A percentile compares a stretch with the other conserved stretches of the same genome.
phyloP scores from a whole-genome alignment of 1,140 invertebrate species.

The Trichoplusia ni region DNA sequence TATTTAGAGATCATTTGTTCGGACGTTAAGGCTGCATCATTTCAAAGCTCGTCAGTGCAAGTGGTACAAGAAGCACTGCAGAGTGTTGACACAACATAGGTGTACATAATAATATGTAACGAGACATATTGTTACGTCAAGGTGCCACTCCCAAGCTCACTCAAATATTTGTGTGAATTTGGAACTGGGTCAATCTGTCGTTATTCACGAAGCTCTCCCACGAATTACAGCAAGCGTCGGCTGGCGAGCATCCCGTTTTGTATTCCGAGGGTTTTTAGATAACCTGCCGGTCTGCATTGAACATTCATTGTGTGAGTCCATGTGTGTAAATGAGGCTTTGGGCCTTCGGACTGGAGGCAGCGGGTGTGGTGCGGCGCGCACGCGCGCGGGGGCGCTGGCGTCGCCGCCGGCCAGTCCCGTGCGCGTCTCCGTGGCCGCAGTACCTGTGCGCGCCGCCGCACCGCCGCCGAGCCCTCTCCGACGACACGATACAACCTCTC shows the following conservation, averaged over 20 bases:
- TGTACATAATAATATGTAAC: conserved; percentile 25
- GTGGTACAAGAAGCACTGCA: not conserved
- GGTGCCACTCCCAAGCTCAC: conserved; percentile 60
- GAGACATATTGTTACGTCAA: conserved; percentile 42
- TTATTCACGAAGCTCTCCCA: conserved; percentile 23
- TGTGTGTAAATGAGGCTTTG: conserved; percentile 61
- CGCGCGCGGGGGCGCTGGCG: conserved; percentile 64
- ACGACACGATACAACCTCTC: conserved; percentile 33
- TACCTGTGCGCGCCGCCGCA: conserved; percentile 45
- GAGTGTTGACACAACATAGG: conserved; percentile 11
- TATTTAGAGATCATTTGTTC: not conserved
- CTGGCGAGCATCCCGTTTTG: conserved; percentile 25
- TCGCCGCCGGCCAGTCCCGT: conserved; percentile 65
- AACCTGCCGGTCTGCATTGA: conserved; percentile 38
- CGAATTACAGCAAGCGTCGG: conserved; percentile 20
- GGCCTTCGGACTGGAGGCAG: conserved; percentile 44
- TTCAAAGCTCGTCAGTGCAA: not conserved
- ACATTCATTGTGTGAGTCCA: conserved; percentile 45
- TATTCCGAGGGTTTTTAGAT: conserved; percentile 33
- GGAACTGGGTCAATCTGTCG: conserved; percentile 57
- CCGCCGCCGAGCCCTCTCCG: conserved; percentile 49
- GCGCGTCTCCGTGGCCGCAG: conserved; percentile 50
- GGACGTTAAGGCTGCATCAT: not conserved
- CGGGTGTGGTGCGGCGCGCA: conserved; percentile 40
- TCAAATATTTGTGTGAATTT: conserved; percentile 62